phyloP scores from a whole-genome alignment of 1,140 invertebrate species.

The Magallana angulata region DNA sequence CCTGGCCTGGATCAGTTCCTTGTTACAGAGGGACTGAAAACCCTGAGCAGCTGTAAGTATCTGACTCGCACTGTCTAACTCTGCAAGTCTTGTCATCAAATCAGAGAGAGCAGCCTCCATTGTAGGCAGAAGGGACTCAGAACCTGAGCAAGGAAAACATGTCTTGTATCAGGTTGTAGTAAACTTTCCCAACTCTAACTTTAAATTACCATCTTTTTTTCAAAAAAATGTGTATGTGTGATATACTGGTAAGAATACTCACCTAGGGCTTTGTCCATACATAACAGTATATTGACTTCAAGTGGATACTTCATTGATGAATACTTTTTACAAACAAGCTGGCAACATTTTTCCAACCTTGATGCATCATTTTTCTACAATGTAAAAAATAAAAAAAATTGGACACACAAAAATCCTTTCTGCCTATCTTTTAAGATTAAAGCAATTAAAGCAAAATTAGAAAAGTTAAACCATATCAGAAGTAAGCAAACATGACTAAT shows the following conservation, averaged over 20 bases:
- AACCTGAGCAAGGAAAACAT: neutral
- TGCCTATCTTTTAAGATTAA: too few relatives aligned
- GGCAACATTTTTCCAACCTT: neutral
- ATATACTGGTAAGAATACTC: neutral
- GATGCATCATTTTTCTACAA: neutral
- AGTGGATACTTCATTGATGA: neutral
- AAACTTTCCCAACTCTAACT: too few relatives aligned
- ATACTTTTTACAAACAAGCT: neutral
- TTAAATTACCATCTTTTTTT: too few relatives aligned
- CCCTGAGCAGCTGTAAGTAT: slow-evolving; percentile 53
- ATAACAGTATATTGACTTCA: neutral
- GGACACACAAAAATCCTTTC: too few relatives aligned
- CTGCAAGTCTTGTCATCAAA: slow-evolving; percentile 25
- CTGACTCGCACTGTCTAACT: neutral
- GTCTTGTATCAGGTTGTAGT: neutral
- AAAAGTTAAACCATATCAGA: too few relatives aligned
- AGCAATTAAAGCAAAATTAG: too few relatives aligned
- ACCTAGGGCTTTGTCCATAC: neutral
- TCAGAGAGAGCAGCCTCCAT: slow-evolving; percentile 29
- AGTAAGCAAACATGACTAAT: too few relatives aligned
- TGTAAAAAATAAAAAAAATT: neutral
- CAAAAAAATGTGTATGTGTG: too few relatives aligned
- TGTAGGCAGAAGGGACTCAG: neutral
- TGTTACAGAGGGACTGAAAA: slow-evolving; percentile 43
- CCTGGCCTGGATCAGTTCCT: slow-evolving; percentile 51